Base-by-base conservation (phyloP, 2,797 vertebrate species). In the Epinephelus malabaricus region DNA sequence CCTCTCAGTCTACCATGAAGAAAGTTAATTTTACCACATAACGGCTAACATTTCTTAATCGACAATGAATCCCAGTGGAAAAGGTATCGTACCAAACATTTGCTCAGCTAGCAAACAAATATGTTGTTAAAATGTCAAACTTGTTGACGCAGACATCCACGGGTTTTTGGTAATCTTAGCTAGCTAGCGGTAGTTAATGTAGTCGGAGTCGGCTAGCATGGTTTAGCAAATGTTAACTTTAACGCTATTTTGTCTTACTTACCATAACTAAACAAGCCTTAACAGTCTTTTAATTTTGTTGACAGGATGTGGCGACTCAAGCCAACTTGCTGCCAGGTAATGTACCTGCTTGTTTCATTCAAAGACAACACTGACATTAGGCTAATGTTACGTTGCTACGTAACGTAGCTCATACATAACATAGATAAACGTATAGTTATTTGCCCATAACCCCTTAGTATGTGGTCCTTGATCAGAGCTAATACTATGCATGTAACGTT, bases 271-370 rank as follows among this genome's bases (percentile, higher is more conserved):
- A 51, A 63, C 4, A 59, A 25, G 25, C 0, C 1, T 25, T 82
- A 64, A 66, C 6, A 5, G 19, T 49, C 5, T 49, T 27, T 1
- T 25, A 1, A n/a, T 60, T 56, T 45, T 86, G 15, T 87, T 66
- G 1, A 72, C 92, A 95, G 93, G 91, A 45, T 77, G 65, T 69
- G 86, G 60, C 10, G 93, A 94, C 84, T 90, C 83, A 70, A 51
- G 61, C 13, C 85, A 81, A 0, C 79, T 86, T 56, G 70, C 27
- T 74, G 70, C 75, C 67, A 91, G 94, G 93, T 94, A 88, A 92
- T 46, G 8, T 27, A 14, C 6, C 10, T 66, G 2, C 2, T 58
- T 40, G 2, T 27, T 51, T 30, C 2, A n/a, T 1, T 5, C 1
- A 27, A 23, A 53, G 5, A 50, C 13, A 21, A 6, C 25, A 38